Evolutionary conservation across 2,888 invertebrate genomes (phyloP), one percentile per base, ranked within the genome.

Genomic region (Ophonus ardosiacus): DNA sequence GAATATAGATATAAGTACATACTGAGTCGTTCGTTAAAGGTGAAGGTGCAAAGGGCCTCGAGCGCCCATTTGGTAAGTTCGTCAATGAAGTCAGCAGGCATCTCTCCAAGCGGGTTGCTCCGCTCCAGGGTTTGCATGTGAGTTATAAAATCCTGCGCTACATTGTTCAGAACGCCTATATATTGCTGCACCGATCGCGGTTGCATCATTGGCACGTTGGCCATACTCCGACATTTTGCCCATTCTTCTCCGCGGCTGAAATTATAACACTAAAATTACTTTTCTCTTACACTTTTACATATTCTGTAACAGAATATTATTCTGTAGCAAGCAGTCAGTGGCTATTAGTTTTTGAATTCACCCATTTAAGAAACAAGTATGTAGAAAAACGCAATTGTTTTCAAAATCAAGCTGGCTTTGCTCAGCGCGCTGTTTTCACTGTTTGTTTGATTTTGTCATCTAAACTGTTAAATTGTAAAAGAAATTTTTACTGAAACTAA

Each of bases 131-230:
- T 78, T 74, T 85, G 81, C 10, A 89, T 88, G 38, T 86, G 87
- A 6, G 87, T 84, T 0, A 89, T 71, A 24, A 90, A 87, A 56
- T 88, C 88, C 61, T 87, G 86, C 1, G 90, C 89, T 0, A 91
- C 88, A 1, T 86, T 84, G 81, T 90, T 88, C 86, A 91, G 89
- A 18, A 86, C 88, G 0, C 86, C 85, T 4, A 89, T 87, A 85
- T 91, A 91, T 63, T 88, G 87, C 56, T 87, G 87, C 0, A 87
- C 87, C 1, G 88, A 87, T 85, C 91, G 90, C 0, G 93, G 93
- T 86, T 92, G 90, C 92, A 94, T 91, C 90, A 94, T 90, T 86
- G 92, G 91, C 86, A 92, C 92, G 87, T 93, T 93, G 0, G 93
- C 92, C 17, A 91, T 91, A 24, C 91, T 90, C 78, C 93, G 88